Conservation (phyloP, 2,888 invertebrate genomes). For the Priocnemis perturbator region DNA sequence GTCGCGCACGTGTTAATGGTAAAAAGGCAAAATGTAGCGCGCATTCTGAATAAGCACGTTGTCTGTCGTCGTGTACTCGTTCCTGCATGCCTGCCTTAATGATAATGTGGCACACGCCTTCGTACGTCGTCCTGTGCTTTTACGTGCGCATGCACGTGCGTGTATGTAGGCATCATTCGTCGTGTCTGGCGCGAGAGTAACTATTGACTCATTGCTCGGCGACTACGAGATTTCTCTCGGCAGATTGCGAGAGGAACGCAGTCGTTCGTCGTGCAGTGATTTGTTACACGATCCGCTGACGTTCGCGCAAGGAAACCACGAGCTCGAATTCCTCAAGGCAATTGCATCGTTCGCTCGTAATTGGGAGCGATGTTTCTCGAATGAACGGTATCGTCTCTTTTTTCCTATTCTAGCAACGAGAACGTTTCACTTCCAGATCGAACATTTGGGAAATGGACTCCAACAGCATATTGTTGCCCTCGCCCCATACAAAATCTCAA, state of each 20-base stretch:
- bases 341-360: no score
- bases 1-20: neutral
- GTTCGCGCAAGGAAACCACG: no score
- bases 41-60: conserved; percentile 19
- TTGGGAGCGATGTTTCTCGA: no score
- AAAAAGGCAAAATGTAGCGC: conserved; percentile 30
- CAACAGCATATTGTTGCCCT: no score
- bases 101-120: conserved; percentile 8
- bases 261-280: no score
- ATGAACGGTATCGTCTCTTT: no score
- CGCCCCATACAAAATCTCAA: no score
- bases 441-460: no score
- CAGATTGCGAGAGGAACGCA: conserved; percentile 19
- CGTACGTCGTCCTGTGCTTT: neutral
- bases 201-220: conserved; percentile 45
- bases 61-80: conserved; percentile 17
- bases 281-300: no score
- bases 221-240: conserved; percentile 37
- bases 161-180: conserved; percentile 26
- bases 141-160: conserved; percentile 1
- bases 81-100: conserved; percentile 39
- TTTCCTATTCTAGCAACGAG: no score
- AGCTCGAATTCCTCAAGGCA: no score
- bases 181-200: conserved; percentile 25
- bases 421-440: no score